Evolutionary conservation across 1,140 invertebrate species (phyloP), one percentile per base, ranked within the genome.

Genomic region (Mya arenaria): DNA sequence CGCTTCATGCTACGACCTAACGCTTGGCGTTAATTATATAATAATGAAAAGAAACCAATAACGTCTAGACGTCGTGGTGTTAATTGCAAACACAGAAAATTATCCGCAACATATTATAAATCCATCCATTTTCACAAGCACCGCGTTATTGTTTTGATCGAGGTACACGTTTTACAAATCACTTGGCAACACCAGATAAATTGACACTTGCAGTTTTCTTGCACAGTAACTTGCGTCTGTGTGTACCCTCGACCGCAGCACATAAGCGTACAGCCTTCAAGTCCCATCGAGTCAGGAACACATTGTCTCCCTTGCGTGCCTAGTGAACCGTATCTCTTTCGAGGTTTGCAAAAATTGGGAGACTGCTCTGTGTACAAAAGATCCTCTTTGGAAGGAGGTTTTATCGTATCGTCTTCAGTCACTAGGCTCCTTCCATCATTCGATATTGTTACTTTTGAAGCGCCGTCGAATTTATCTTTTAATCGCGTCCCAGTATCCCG

Each of bases 321-420:
- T 30, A 89, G 73, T 13, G 89, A 88, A 6, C 90, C 90, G 48
- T 80, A 75, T 60, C 87, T 88, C 72, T 84, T 83, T 56, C 85
- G 89, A 36, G 85, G 77, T 71, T 86, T 97, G 90, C 98, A 99
- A 92, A 98, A 99, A 90, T 98, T 97, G 0, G 97, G 97, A 37
- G 97, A 98, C 52, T 95, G 92, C 89, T 98, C 96, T 81, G 98
- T 93, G 92, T 95, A 98, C 19, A 98, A 96, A 80, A 99, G 94
- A 89, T 98, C 97, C 5, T 96, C 95, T 0, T 97, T 97, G 1
- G 96, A 97, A 95, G 92, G 98, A 96, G 87, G 92, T 65, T 91
- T 91, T n/a, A 96, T 95, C 92, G 87, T 86, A 28, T 83, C 75
- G 0, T 87, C 87, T 28, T 88, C 88, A 0, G 89, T 88, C 8